These are phyloP conservation scores for Suncus etruscus DNA, from an alignment of 2,113 vertebrate species.

Conservation along the genomic window DNA sequence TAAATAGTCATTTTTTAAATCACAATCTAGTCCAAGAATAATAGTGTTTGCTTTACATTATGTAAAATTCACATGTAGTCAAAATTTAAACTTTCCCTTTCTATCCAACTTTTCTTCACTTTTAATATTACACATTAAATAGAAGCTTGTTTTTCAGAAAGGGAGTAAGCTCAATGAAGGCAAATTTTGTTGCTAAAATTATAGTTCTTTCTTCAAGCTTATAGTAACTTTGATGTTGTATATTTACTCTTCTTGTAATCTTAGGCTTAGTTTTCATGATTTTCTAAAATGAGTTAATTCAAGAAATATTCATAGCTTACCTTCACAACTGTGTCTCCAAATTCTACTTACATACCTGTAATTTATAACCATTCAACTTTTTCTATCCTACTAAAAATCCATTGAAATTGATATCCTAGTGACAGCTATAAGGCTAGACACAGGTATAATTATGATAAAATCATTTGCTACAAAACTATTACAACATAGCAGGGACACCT, in stretches of 20 bases:
- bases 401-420: background rate
- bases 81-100: conserved; percentile 13
- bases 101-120: background rate
- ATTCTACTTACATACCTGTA: background rate
- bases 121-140: conserved; percentile 26
- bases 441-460: background rate
- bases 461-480: conserved; percentile 36
- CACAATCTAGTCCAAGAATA: conserved; percentile 18
- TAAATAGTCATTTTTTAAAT: background rate
- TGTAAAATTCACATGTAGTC: background rate
- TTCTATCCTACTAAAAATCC: conserved; percentile 1
- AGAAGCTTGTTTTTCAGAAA: conserved; percentile 23
- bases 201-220: conserved; percentile 1
- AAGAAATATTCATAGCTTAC: conserved; percentile 29
- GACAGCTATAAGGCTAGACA: background rate
- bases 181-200: background rate
- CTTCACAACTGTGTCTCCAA: background rate
- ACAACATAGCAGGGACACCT: conserved; percentile 8
- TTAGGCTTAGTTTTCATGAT: background rate
- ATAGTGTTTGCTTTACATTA: background rate
- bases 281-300: background rate
- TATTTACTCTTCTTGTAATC: background rate
- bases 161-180: background rate
- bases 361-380: background rate
- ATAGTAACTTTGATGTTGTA: background rate